Evolutionary conservation across 2,888 invertebrate species (phyloP).

Genomic region (Pterostichus madidus): DNA sequence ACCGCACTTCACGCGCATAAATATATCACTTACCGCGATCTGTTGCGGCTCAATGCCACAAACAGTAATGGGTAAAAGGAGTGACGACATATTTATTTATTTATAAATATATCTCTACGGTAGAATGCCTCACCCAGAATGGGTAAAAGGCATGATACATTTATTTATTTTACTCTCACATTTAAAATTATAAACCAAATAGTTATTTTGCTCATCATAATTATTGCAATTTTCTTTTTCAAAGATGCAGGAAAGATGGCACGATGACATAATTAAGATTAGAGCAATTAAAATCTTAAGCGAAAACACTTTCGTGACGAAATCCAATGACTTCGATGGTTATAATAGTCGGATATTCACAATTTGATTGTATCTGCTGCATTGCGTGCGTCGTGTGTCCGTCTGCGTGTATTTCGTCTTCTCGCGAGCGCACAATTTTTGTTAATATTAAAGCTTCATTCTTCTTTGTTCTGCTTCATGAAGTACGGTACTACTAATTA

Average conservation of each 20-base stretch:
- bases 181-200: too few relatives aligned
- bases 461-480: constrained; percentile 56
- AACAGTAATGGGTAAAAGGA: too few relatives aligned
- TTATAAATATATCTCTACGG: too few relatives aligned
- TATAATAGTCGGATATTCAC: not conserved
- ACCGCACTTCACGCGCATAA: too few relatives aligned
- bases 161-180: too few relatives aligned
- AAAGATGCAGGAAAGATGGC: not conserved
- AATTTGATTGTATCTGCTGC: constrained; percentile 28
- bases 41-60: too few relatives aligned
- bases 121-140: too few relatives aligned
- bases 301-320: not conserved
- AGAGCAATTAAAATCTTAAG: not conserved
- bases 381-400: constrained; percentile 25
- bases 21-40: too few relatives aligned
- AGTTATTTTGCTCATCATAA: not conserved
- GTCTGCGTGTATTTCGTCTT: not conserved
- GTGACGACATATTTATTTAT: too few relatives aligned
- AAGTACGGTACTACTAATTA: constrained; percentile 56
- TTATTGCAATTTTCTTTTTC: too few relatives aligned
- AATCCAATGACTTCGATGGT: constrained; percentile 6
- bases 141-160: too few relatives aligned
- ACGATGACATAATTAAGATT: not conserved
- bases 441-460: constrained; percentile 43
- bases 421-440: constrained; percentile 43